phyloP scores from a whole-genome alignment of 1,140 invertebrate species.

The Aphelinus certus region DNA sequence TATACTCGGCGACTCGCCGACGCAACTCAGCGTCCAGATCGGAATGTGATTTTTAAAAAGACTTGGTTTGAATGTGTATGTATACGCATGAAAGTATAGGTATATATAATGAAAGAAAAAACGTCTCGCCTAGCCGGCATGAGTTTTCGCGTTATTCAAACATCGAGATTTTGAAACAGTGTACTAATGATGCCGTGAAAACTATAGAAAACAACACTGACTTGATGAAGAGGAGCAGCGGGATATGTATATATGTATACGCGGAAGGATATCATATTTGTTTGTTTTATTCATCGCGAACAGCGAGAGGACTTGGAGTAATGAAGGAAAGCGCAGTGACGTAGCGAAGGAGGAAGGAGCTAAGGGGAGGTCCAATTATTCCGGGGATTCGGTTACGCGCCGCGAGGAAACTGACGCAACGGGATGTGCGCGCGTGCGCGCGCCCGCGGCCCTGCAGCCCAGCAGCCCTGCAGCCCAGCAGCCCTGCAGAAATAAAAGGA shows the following conservation, averaged over 20 bases:
- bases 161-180: too few relatives aligned
- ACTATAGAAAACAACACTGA: not conserved
- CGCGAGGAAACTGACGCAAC: slow-evolving; percentile 33
- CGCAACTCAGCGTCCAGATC: too few relatives aligned
- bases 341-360: not conserved
- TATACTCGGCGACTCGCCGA: too few relatives aligned
- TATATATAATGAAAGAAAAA: not conserved
- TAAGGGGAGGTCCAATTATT: slow-evolving; percentile 49
- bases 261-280: not conserved
- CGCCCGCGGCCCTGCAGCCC: not conserved
- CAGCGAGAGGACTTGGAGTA: not conserved
- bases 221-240: too few relatives aligned
- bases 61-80: too few relatives aligned
- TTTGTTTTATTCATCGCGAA: not conserved
- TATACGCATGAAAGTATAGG: too few relatives aligned
- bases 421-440: slow-evolving; percentile 35
- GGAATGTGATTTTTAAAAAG: too few relatives aligned
- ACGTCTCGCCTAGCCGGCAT: too few relatives aligned
- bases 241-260: too few relatives aligned
- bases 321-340: slow-evolving; percentile 6
- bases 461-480: slow-evolving; percentile 25
- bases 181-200: not conserved
- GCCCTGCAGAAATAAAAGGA: too few relatives aligned
- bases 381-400: slow-evolving; percentile 48
- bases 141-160: too few relatives aligned